A percentile compares a stretch with the other conserved stretches of the same genome.
Evolutionary conservation across 1,140 invertebrate genomes (phyloP).

Genomic region (Dreissena rostriformis): DNA sequence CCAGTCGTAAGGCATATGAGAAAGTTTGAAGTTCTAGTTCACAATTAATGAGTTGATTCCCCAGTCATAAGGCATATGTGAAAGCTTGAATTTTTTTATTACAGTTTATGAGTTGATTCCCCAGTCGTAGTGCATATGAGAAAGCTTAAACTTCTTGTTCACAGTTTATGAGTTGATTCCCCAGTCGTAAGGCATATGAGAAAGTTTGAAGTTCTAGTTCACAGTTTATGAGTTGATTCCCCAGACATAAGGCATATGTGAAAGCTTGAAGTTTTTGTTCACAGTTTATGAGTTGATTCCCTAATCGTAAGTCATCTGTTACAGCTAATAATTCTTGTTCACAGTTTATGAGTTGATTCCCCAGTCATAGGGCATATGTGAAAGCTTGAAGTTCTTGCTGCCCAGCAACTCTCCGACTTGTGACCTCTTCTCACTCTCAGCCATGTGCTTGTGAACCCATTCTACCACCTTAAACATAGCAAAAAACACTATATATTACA

Average conservation of each 20-base stretch:
- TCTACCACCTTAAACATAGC: slow-evolving; percentile 73
- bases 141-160: too few species aligned
- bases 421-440: slow-evolving; percentile 74
- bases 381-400: slow-evolving; percentile 76
- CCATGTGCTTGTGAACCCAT: slow-evolving; percentile 78
- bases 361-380: slow-evolving; percentile 80
- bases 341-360: slow-evolving; percentile 74
- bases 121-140: slow-evolving; percentile 79
- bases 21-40: background rate
- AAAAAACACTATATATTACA: background rate
- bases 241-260: too few species aligned
- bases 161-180: slow-evolving; percentile 74
- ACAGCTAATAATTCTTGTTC: background rate
- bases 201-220: slow-evolving; percentile 76
- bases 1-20: slow-evolving; percentile 80
- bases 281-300: slow-evolving; percentile 73
- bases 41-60: slow-evolving; percentile 74
- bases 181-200: slow-evolving; percentile 80
- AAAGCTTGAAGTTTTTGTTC: background rate
- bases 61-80: slow-evolving; percentile 80
- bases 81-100: slow-evolving; percentile 78
- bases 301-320: slow-evolving; percentile 80
- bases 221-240: too few species aligned
- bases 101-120: slow-evolving; percentile 75
- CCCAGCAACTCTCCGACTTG: slow-evolving; percentile 74